Percentiles rank a stretch among this genome's conserved stretches.
Conservation (phyloP, 2,797 vertebrate species). For the Tiaroga cobitis region DNA sequence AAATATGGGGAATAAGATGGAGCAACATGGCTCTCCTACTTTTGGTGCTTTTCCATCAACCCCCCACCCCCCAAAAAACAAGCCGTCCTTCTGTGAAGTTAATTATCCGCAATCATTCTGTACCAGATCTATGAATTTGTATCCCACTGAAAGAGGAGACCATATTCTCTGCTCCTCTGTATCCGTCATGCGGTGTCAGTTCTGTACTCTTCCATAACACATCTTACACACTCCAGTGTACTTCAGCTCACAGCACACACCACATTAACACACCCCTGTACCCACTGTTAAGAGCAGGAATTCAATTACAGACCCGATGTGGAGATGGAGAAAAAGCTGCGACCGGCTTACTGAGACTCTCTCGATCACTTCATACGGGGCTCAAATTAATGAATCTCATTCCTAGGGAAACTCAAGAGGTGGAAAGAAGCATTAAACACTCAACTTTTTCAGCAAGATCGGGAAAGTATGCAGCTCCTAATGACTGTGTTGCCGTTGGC, state of each 20-base stretch:
- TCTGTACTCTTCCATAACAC: constrained; percentile 53
- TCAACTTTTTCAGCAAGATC: constrained; percentile 22
- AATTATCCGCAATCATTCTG: constrained; percentile 11
- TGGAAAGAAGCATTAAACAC: constrained; percentile 42
- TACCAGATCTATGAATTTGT: constrained; percentile 22
- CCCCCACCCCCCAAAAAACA: not conserved
- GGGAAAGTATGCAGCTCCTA: constrained; percentile 21
- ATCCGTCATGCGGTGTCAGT: constrained; percentile 31
- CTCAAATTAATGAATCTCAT: constrained; percentile 59
- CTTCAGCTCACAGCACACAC: constrained; percentile 42
- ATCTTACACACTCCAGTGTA: constrained; percentile 47
- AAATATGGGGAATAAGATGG: not conserved
- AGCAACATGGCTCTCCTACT: not conserved
- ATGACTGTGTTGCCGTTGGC: constrained; percentile 22
- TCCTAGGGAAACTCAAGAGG: constrained; percentile 44
- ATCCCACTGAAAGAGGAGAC: not conserved
- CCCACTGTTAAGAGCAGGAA: constrained; percentile 60
- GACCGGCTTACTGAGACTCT: constrained; percentile 46
- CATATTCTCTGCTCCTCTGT: constrained; percentile 31
- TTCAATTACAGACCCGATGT: constrained; percentile 63
- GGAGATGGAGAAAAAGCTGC: constrained; percentile 39
- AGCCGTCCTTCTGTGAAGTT: constrained; percentile 13
- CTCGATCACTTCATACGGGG: constrained; percentile 53
- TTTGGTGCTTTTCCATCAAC: not conserved
- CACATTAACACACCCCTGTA: constrained; percentile 59